Percentiles rank a stretch among this genome's conserved stretches.
Evolutionary conservation across 2,797 vertebrate genomes (phyloP).

Genomic region (Syngnathus rostellatus): DNA sequence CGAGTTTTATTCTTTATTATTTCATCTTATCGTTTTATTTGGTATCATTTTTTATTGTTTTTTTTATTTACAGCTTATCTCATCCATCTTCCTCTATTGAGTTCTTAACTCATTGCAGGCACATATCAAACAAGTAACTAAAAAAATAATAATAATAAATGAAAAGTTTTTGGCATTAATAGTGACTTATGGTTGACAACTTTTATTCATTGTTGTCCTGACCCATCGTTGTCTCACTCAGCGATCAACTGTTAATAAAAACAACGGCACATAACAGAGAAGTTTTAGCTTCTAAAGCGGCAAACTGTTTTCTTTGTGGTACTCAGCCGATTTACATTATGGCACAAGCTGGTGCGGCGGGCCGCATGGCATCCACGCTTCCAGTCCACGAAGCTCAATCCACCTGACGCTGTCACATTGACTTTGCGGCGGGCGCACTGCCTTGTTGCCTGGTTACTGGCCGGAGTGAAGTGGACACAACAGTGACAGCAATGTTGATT

Average conservation of each 20-base stretch:
- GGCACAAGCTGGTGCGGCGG: not conserved
- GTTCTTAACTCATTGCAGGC: no score
- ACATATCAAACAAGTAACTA: no score
- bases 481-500: slow-evolving; percentile 63
- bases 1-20: no score
- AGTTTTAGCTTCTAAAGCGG: slow-evolving; percentile 22
- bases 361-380: slow-evolving; percentile 12
- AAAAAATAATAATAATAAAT: no score
- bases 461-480: slow-evolving; percentile 57
- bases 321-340: not conserved
- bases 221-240: slow-evolving; percentile 29
- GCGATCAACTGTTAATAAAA: slow-evolving; percentile 20
- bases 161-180: no score
- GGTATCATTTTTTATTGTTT: no score
- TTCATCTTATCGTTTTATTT: no score
- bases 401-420: slow-evolving; percentile 59
- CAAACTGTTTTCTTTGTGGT: not conserved
- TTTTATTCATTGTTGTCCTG: slow-evolving; percentile 10
- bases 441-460: slow-evolving; percentile 61
- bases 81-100: no score
- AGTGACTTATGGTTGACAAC: not conserved
- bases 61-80: no score
- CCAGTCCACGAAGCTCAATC: slow-evolving; percentile 40
- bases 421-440: slow-evolving; percentile 41
- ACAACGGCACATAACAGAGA: slow-evolving; percentile 28